Conservation (phyloP, 2,113 vertebrate species). For the Microtus ochrogaster region DNA sequence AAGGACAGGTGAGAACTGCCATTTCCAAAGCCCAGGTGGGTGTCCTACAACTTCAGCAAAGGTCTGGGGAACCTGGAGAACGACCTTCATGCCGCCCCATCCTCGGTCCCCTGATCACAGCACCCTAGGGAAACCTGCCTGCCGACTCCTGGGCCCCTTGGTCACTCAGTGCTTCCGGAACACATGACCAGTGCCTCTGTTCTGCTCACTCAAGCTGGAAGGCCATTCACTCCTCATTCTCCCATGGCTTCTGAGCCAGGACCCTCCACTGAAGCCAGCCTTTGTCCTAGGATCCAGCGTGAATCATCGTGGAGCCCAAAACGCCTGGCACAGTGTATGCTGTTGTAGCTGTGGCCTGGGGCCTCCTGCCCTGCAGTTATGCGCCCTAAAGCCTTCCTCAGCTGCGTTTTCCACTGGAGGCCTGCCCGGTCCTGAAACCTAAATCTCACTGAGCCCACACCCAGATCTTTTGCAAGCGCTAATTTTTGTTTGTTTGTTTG, state of each 20-base stretch:
- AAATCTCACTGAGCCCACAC: neutral
- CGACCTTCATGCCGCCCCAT: neutral
- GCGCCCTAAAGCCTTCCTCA: neutral
- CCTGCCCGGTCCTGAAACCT: neutral
- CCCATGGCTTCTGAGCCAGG: neutral
- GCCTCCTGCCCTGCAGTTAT: fast-evolving
- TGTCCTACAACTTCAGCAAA: neutral
- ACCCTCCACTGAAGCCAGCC: neutral
- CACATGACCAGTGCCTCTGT: neutral
- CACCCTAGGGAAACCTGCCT: too few relatives aligned
- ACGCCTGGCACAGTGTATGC: neutral
- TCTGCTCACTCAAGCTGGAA: neutral
- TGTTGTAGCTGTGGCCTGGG: neutral
- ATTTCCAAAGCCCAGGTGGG: neutral
- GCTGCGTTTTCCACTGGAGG: neutral
- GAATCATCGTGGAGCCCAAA: neutral
- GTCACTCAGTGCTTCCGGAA: neutral
- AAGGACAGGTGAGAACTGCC: neutral
- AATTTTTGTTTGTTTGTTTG: neutral
- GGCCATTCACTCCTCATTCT: neutral
- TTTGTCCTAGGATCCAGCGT: slow-evolving; percentile 5
- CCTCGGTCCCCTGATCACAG: neutral
- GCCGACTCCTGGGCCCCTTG: neutral
- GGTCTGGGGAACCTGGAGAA: neutral
- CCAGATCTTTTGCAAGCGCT: neutral